Evolutionary conservation across 2,113 vertebrate species (phyloP).

Genomic region (Rousettus leschenaultii): DNA sequence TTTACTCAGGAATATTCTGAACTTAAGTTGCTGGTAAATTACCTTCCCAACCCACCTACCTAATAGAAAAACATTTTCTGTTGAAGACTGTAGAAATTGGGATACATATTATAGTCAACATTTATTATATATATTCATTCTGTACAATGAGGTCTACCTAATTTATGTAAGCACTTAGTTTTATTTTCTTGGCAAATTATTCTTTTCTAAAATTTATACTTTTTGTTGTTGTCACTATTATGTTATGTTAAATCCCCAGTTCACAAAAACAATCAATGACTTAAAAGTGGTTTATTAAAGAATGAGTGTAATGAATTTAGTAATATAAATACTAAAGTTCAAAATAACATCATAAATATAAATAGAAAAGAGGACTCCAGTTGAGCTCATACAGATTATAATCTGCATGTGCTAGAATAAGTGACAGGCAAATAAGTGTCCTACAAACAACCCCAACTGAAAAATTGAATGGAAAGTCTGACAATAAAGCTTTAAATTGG

Average conservation of each 20-base stretch:
- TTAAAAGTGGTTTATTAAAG: slow-evolving; percentile 15
- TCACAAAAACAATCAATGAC: neutral
- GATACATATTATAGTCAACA: neutral
- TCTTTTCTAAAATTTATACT: neutral
- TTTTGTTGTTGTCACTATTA: neutral
- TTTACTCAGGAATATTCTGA: neutral
- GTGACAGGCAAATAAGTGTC: neutral
- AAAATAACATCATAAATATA: slow-evolving; percentile 47
- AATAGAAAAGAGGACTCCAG: slow-evolving; percentile 10
- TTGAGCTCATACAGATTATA: neutral
- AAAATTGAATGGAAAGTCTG: neutral
- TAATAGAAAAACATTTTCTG: neutral
- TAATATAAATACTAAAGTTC: slow-evolving; percentile 13
- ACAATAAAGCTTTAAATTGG: neutral
- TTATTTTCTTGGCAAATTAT: slow-evolving; percentile 2
- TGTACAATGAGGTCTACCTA: neutral
- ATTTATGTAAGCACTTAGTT: neutral
- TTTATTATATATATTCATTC: neutral
- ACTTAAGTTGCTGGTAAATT: neutral
- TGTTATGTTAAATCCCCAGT: neutral
- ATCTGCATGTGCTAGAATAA: neutral
- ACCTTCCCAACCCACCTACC: neutral
- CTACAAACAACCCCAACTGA: neutral
- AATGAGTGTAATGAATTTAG: slow-evolving; percentile 1
- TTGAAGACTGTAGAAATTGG: neutral